Conservation (phyloP, 37 sponge, comb jelly and placozoan genomes). For the Geodia barretti region DNA sequence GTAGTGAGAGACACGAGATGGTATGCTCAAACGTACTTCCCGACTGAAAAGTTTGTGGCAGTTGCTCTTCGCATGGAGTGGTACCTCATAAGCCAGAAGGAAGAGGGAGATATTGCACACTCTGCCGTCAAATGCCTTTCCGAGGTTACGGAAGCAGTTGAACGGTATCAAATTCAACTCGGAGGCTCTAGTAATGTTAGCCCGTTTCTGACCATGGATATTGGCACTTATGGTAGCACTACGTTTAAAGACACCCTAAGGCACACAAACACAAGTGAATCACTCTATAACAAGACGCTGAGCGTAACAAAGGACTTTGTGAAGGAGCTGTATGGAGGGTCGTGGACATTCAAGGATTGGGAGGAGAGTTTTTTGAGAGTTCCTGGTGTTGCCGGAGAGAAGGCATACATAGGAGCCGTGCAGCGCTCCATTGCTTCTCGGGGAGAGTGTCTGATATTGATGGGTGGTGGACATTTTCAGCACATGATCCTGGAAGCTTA, state of each 20-base stretch:
- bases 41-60: not conserved
- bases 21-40: not conserved
- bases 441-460: slow-evolving; percentile 11
- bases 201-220: slow-evolving; percentile 35
- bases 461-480: slow-evolving; percentile 53
- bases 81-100: slow-evolving; percentile 28
- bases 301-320: not conserved
- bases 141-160: not conserved
- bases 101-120: not conserved
- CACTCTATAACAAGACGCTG: not conserved
- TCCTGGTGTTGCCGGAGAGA: not conserved
- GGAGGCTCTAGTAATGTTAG: not conserved
- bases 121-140: not conserved
- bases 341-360: slow-evolving; percentile 21
- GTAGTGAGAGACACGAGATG: not conserved
- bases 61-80: slow-evolving; percentile 42
- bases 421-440: slow-evolving; percentile 19
- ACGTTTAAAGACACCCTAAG: slow-evolving; percentile 17
- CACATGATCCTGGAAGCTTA: slow-evolving; percentile 11
- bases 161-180: not conserved
- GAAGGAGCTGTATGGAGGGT: not conserved
- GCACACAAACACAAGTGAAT: not conserved
- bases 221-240: slow-evolving; percentile 43
- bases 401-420: slow-evolving; percentile 45
- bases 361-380: slow-evolving; percentile 5